A percentile compares a stretch with the other conserved stretches of the same genome.
Evolutionary conservation across 1,140 invertebrate genomes (phyloP).

Genomic region (Polypedilum vanderplanki): DNA sequence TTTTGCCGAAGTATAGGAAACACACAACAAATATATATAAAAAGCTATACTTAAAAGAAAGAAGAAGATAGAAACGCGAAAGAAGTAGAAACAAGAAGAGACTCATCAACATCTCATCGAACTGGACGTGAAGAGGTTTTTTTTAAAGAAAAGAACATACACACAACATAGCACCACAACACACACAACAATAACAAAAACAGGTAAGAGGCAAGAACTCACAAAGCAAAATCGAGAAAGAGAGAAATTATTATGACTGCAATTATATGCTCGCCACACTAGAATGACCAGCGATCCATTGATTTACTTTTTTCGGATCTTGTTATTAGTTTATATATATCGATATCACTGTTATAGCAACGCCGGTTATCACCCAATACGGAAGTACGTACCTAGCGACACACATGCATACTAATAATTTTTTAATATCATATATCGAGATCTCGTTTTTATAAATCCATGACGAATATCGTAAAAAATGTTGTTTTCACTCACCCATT

Average conservation of each 20-base stretch:
- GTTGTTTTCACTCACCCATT: background rate
- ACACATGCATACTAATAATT: no score
- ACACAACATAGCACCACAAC: no score
- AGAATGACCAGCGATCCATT: constrained; percentile 1
- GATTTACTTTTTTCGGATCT: background rate
- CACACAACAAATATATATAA: background rate
- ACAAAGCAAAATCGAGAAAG: no score
- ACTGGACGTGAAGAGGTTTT: background rate
- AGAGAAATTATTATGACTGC: background rate
- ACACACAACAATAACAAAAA: background rate
- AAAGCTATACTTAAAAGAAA: background rate
- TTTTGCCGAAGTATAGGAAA: constrained; percentile 10
- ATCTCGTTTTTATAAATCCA: background rate
- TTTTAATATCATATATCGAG: background rate
- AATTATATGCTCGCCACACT: background rate
- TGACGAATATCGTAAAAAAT: background rate
- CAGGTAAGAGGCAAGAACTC: background rate
- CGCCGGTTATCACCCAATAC: no score
- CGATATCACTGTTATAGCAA: background rate
- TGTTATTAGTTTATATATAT: constrained; percentile 2
- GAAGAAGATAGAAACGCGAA: constrained; percentile 6
- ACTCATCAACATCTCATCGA: constrained; percentile 4
- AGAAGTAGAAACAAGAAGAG: background rate
- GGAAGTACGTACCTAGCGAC: no score
- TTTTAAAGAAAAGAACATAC: background rate